Conservation (phyloP, 64 coral and sea anemone genomes). For the Stichodactyla helianthus region DNA sequence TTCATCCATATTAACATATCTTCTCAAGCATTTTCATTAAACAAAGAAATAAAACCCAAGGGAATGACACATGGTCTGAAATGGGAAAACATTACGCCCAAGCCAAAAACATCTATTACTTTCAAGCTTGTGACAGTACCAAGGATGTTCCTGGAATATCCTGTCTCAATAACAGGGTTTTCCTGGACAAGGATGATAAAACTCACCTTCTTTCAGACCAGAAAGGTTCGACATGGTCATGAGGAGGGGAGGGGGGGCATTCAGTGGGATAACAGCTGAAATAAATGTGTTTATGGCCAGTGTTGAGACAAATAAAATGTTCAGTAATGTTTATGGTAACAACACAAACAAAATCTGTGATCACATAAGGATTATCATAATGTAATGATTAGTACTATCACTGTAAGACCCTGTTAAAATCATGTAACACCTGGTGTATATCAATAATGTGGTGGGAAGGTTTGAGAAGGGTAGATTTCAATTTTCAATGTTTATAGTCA, state of each 20-base stretch:
- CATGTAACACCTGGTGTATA: no score
- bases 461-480: no score
- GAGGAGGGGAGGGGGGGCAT: conserved; percentile 91
- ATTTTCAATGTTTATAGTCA: no score
- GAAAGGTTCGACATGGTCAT: conserved; percentile 79
- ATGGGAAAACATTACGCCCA: no score
- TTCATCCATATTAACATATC: no score
- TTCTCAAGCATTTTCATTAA: no score
- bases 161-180: not conserved
- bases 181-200: not conserved
- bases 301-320: not conserved
- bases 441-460: no score
- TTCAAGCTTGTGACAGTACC: no score
- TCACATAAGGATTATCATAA: not conserved
- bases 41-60: no score
- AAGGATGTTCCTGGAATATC: not conserved
- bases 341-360: not conserved
- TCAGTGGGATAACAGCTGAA: conserved; percentile 45
- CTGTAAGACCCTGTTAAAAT: no score
- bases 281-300: conserved; percentile 11
- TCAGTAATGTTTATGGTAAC: not conserved
- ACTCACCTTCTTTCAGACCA: conserved; percentile 96
- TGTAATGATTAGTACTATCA: not conserved
- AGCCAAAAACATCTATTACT: no score
- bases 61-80: no score